Evolutionary conservation across 2,797 vertebrate species (phyloP).

Genomic region (Salarias fasciatus): DNA sequence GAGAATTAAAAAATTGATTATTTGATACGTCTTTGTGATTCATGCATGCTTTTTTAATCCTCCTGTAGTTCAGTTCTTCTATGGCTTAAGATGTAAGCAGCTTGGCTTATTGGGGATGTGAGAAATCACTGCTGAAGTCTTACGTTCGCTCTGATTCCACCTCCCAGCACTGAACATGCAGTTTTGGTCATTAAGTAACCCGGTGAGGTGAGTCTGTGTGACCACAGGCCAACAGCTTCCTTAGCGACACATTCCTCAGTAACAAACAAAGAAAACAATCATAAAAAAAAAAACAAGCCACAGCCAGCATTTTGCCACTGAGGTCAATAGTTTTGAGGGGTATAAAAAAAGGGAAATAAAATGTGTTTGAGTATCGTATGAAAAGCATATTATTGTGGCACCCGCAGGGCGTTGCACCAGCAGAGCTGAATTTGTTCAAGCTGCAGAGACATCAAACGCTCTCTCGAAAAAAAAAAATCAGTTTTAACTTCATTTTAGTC

Average conservation of each 20-base stretch:
- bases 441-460: too few relatives aligned
- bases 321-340: too few relatives aligned
- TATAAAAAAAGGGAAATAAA: too few relatives aligned
- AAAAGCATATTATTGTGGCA: too few relatives aligned
- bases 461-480: background rate
- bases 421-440: too few relatives aligned
- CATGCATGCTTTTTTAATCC: background rate
- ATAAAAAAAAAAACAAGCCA: slow-evolving; percentile 6
- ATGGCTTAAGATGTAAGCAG: background rate
- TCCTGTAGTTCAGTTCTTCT: background rate
- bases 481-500: slow-evolving; percentile 36
- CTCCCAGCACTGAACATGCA: slow-evolving; percentile 2
- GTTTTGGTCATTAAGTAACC: slow-evolving; percentile 5
- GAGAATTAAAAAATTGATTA: too few relatives aligned
- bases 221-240: background rate
- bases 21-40: too few relatives aligned
- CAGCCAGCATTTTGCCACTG: slow-evolving; percentile 9
- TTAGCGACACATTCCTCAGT: background rate
- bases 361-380: too few relatives aligned
- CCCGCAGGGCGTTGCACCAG: too few relatives aligned
- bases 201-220: slow-evolving; percentile 9
- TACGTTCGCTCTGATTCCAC: background rate
- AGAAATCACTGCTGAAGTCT: background rate
- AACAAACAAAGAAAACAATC: slow-evolving; percentile 14
- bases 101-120: background rate